A percentile compares a stretch with the other conserved stretches of the same genome.
Evolutionary conservation across 2,888 invertebrate genomes (phyloP).

Genomic region (Fragum whitleyi): DNA sequence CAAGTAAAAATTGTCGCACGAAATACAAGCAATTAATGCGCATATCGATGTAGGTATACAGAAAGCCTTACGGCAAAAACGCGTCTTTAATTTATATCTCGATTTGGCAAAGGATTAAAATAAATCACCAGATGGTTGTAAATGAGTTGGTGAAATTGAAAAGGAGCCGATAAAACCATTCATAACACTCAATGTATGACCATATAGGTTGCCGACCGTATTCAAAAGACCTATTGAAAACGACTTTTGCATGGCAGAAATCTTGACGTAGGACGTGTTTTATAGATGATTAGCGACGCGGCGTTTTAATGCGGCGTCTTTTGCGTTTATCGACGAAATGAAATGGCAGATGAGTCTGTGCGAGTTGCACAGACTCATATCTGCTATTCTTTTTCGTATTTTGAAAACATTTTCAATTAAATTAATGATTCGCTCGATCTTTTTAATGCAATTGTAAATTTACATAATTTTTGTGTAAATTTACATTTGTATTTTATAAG

Average conservation of each 20-base stretch:
- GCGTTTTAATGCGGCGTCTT: not conserved
- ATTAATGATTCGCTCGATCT: too few species aligned
- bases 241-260: conserved; percentile 17
- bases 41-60: too few species aligned
- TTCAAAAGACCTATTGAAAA: conserved; percentile 25
- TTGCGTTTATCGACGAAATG: not conserved
- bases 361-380: not conserved
- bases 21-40: too few species aligned
- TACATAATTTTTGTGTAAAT: too few species aligned
- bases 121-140: conserved; percentile 29
- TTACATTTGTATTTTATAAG: too few species aligned
- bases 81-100: not conserved
- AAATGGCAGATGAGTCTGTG: not conserved
- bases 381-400: too few species aligned
- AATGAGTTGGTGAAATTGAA: conserved; percentile 23
- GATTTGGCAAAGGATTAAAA: not conserved
- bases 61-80: too few species aligned
- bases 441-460: too few species aligned
- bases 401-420: too few species aligned
- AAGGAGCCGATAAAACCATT: conserved; percentile 26
- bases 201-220: conserved; percentile 14
- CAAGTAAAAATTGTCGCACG: too few species aligned
- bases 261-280: conserved; percentile 7
- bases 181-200: conserved; percentile 16
- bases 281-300: not conserved